phyloP scores from a whole-genome alignment of 35 echinoderm and acorn worm species.

The Lytechinus variegatus region DNA sequence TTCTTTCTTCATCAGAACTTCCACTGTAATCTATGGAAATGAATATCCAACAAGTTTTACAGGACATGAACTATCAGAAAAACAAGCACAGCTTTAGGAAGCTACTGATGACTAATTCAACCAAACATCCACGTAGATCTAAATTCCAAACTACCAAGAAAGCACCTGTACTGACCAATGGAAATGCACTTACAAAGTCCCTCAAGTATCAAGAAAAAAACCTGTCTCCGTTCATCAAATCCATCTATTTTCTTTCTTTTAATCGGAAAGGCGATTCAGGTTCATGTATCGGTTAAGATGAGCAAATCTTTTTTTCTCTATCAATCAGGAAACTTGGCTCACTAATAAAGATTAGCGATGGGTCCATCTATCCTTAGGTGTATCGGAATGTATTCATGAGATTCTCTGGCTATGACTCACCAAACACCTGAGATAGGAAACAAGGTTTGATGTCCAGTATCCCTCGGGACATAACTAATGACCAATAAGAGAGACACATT shows the following conservation, averaged over 20 bases:
- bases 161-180: neutral
- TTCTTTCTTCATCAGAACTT: neutral
- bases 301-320: neutral
- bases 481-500: constrained; percentile 11
- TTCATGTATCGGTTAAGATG: neutral
- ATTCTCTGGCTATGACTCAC: neutral
- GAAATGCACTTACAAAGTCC: neutral
- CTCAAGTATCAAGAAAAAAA: neutral
- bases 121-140: neutral
- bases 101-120: neutral
- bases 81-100: neutral
- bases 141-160: too few species aligned
- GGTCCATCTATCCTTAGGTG: neutral
- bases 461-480: neutral
- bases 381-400: neutral
- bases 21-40: neutral
- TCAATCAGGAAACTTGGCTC: neutral
- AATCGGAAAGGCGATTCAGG: neutral
- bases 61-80: neutral
- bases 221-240: neutral
- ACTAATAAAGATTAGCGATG: neutral
- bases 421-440: neutral
- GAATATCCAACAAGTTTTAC: neutral
- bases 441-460: neutral
- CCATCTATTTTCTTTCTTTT: neutral